Percentiles rank a stretch among this genome's conserved stretches.
Evolutionary conservation across 1,140 invertebrate species (phyloP).

Genomic region (Neodiprion pinetum): DNA sequence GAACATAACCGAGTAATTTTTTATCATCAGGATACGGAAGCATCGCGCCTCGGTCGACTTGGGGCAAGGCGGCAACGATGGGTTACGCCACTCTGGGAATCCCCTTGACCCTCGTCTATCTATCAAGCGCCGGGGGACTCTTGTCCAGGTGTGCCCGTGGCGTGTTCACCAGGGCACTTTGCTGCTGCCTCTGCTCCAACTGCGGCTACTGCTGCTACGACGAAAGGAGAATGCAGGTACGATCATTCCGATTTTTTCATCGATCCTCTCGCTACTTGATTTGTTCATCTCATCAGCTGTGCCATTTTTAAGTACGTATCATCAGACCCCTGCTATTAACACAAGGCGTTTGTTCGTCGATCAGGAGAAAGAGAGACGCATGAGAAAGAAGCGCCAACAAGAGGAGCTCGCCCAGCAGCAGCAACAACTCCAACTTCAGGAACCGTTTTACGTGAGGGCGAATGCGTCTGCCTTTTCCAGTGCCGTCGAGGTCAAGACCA

Average conservation of each 20-base stretch:
- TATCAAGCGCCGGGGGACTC: slow-evolving; percentile 83
- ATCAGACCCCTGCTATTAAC: neutral
- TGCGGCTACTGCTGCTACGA: slow-evolving; percentile 87
- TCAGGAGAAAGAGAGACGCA: slow-evolving; percentile 75
- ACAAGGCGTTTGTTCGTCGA: neutral
- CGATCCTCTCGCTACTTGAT: slow-evolving; percentile 12
- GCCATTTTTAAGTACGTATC: neutral
- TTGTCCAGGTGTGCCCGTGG: slow-evolving; percentile 85
- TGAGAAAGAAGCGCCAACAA: slow-evolving; percentile 78
- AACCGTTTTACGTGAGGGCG: slow-evolving; percentile 80
- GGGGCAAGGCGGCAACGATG: slow-evolving; percentile 86
- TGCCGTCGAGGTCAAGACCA: slow-evolving; percentile 75
- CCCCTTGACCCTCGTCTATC: slow-evolving; percentile 87
- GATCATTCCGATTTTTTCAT: slow-evolving; percentile 25
- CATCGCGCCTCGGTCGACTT: slow-evolving; percentile 79
- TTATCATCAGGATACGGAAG: slow-evolving; percentile 83
- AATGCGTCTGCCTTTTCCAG: slow-evolving; percentile 77
- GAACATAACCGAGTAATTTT: slow-evolving; percentile 16
- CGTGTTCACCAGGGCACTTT: slow-evolving; percentile 82
- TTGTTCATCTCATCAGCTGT: neutral
- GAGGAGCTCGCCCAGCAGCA: slow-evolving; percentile 70
- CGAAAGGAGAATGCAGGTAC: slow-evolving; percentile 75
- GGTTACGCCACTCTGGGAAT: slow-evolving; percentile 90
- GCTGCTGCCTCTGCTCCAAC: slow-evolving; percentile 84
- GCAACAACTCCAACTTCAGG: slow-evolving; percentile 69